Conservation (phyloP, 2,113 vertebrate genomes). For the human region DNA sequence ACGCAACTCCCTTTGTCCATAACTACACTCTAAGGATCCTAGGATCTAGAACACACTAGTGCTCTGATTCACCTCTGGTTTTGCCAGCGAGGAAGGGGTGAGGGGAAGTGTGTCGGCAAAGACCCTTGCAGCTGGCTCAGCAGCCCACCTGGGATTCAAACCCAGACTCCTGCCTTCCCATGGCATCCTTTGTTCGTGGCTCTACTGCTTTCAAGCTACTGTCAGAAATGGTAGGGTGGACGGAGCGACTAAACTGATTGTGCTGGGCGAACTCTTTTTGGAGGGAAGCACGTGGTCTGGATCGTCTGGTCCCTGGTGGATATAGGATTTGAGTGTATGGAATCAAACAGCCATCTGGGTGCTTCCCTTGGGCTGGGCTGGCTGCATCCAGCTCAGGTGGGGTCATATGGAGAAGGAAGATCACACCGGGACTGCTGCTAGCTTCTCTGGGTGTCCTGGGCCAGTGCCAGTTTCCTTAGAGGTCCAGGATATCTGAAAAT, state of each 20-base stretch:
- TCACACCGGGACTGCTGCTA: neutral
- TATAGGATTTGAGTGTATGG: neutral
- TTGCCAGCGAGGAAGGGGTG: neutral
- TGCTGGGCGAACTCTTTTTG: neutral
- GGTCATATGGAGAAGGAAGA: neutral
- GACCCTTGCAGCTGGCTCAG: conserved; percentile 23
- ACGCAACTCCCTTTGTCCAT: neutral
- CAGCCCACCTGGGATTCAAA: neutral
- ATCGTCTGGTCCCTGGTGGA: neutral
- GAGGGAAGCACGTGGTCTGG: neutral
- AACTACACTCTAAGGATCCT: neutral
- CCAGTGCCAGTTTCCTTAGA: neutral
- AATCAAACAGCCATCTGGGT: neutral
- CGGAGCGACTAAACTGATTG: neutral
- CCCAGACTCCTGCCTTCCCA: neutral
- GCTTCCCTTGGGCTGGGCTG: neutral
- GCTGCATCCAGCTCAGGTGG: neutral
- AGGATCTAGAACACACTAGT: neutral
- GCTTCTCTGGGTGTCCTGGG: neutral
- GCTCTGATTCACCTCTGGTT: neutral
- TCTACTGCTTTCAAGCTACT: neutral
- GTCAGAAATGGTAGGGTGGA: neutral
- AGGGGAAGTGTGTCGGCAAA: neutral
- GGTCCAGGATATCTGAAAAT: neutral
- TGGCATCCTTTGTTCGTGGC: neutral